Evolutionary conservation across 2,888 invertebrate species (phyloP).

Genomic region (Phengaris arion): DNA sequence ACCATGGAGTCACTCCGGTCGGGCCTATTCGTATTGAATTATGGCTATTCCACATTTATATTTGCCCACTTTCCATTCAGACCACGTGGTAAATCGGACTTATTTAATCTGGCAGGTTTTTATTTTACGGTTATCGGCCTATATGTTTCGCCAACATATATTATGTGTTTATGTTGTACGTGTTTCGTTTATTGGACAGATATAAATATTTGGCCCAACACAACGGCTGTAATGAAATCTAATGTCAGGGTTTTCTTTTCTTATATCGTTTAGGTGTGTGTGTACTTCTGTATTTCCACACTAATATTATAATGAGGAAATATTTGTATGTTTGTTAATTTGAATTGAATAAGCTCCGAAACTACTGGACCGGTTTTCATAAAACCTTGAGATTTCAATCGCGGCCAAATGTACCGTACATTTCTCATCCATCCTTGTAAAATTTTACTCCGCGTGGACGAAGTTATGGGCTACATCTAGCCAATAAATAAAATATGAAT

Average conservation of each 20-base stretch:
- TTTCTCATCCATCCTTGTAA: too few species aligned
- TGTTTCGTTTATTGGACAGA: constrained; percentile 24
- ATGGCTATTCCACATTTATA: constrained; percentile 39
- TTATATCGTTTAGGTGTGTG: constrained; percentile 7
- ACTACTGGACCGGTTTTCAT: too few species aligned
- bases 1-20: too few species aligned
- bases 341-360: too few species aligned
- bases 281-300: background rate
- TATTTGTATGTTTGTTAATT: background rate
- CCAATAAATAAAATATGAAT: too few species aligned
- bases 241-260: constrained; percentile 9
- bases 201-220: constrained; percentile 7
- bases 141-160: constrained; percentile 7
- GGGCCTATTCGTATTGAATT: background rate
- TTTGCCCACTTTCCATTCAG: constrained; percentile 58
- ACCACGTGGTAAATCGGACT: constrained; percentile 68
- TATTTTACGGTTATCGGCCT: constrained; percentile 33
- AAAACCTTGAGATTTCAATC: too few species aligned
- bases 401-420: too few species aligned
- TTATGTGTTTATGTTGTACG: background rate
- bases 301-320: background rate
- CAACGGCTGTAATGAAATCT: constrained; percentile 9
- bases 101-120: constrained; percentile 58
- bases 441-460: too few species aligned
- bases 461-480: too few species aligned